Evolutionary conservation across 2,797 vertebrate genomes (phyloP).

Genomic region (Pangasius djambal): DNA sequence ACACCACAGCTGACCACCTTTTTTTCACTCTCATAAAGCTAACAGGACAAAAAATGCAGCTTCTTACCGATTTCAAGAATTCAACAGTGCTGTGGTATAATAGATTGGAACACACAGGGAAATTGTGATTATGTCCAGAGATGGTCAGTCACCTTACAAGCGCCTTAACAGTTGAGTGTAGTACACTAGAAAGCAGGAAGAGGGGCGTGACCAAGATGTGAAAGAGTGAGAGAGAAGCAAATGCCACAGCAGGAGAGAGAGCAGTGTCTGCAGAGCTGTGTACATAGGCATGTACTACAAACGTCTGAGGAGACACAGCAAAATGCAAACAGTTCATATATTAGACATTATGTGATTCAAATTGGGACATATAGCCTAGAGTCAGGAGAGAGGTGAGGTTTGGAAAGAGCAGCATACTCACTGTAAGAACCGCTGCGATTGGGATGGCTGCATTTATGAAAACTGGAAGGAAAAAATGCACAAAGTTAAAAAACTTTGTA

Average conservation of each 20-base stretch:
- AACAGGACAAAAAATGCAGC: background rate
- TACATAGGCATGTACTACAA: conserved; percentile 92
- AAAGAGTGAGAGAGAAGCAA: conserved; percentile 95
- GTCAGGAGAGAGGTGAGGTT: background rate
- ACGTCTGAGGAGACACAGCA: conserved; percentile 80
- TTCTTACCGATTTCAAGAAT: background rate
- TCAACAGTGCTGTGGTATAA: background rate
- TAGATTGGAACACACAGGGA: background rate
- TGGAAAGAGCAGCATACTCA: conserved; percentile 74
- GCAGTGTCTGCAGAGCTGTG: conserved; percentile 85
- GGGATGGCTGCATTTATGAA: conserved; percentile 99
- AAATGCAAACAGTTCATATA: background rate
- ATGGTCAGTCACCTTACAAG: conserved; percentile 86
- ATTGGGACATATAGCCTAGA: background rate
- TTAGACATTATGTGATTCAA: background rate
- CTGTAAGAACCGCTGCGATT: conserved; percentile 93
- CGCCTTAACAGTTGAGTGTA: conserved; percentile 96
- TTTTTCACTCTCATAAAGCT: background rate
- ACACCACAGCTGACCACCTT: background rate
- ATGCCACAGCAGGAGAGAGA: conserved; percentile 94
- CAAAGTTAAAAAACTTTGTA: background rate
- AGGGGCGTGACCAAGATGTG: conserved; percentile 97
- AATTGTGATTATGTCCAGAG: background rate
- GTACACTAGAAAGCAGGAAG: conserved; percentile 96
- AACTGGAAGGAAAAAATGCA: conserved; percentile 75